phyloP scores from a whole-genome alignment of 2,113 vertebrate genomes.

The Calyptomena viridis region DNA sequence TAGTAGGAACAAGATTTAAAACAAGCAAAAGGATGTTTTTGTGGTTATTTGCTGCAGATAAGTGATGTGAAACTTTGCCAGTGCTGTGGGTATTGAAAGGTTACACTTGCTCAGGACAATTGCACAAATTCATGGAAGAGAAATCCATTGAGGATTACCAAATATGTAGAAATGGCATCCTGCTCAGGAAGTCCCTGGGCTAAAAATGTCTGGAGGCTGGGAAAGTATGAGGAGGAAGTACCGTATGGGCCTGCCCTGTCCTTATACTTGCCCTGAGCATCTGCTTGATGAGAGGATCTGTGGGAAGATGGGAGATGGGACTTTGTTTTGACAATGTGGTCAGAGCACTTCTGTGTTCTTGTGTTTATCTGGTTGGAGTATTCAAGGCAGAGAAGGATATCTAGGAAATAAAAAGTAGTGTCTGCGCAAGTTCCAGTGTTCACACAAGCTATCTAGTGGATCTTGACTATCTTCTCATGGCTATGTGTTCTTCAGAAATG shows the following conservation, averaged over 20 bases:
- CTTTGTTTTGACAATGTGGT: neutral
- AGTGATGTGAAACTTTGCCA: neutral
- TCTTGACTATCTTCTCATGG: neutral
- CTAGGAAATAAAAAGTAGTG: neutral
- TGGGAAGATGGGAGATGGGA: neutral
- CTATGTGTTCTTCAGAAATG: neutral
- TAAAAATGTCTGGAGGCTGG: slow-evolving; percentile 57
- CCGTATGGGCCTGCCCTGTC: neutral
- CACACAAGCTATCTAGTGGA: neutral
- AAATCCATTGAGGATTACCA: slow-evolving; percentile 45
- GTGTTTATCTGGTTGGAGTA: neutral
- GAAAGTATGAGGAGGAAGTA: slow-evolving; percentile 47
- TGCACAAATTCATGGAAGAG: slow-evolving; percentile 34
- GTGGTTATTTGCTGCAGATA: neutral
- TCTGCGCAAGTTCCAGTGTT: neutral
- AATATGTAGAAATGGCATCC: slow-evolving; percentile 59
- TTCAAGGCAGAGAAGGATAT: neutral
- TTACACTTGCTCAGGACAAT: slow-evolving; percentile 3
- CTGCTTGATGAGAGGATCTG: neutral
- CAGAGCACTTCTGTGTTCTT: neutral
- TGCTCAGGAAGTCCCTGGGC: slow-evolving; percentile 47
- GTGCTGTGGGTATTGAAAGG: neutral
- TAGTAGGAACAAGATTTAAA: neutral
- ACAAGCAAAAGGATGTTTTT: neutral
- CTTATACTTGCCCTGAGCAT: neutral